Percentiles rank a stretch among this genome's conserved stretches.
Conservation (phyloP, 2,888 invertebrate genomes). For the Lutraria lutraria region DNA sequence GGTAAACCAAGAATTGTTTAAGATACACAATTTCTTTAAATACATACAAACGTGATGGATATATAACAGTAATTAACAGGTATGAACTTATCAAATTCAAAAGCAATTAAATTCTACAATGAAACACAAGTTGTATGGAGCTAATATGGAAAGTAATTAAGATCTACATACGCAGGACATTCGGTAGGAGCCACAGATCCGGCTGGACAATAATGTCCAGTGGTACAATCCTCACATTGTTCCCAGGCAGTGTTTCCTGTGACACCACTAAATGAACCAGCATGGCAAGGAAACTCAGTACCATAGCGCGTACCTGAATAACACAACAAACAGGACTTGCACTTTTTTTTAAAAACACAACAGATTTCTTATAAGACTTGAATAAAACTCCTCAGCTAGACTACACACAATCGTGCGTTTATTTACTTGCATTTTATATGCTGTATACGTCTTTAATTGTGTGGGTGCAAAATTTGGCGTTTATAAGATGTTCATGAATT, state of each 20-base stretch:
- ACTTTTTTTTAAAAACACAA: not conserved
- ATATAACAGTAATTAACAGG: too few species aligned
- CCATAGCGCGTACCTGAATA: slow-evolving; percentile 80
- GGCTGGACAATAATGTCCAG: slow-evolving; percentile 83
- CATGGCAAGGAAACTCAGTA: slow-evolving; percentile 82
- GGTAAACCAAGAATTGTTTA: too few species aligned
- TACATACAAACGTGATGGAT: too few species aligned
- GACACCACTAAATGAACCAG: slow-evolving; percentile 82
- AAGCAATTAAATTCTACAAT: too few species aligned
- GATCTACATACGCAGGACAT: slow-evolving; percentile 82
- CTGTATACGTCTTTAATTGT: too few species aligned
- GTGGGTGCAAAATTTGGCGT: too few species aligned
- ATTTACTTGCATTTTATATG: too few species aligned
- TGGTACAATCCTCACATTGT: slow-evolving; percentile 82
- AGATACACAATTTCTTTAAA: too few species aligned
- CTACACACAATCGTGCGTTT: too few species aligned
- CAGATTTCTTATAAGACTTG: not conserved
- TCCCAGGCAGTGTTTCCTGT: slow-evolving; percentile 82
- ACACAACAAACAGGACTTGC: not conserved
- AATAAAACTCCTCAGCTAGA: not conserved
- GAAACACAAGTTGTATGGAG: too few species aligned
- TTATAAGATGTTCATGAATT: too few species aligned
- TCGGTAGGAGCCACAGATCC: slow-evolving; percentile 81
- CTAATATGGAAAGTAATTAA: not conserved
- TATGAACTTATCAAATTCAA: too few species aligned